Percentiles rank a stretch among this genome's conserved stretches.
phyloP scores from a whole-genome alignment of 2,797 vertebrate species.

The Brotula barbata region DNA sequence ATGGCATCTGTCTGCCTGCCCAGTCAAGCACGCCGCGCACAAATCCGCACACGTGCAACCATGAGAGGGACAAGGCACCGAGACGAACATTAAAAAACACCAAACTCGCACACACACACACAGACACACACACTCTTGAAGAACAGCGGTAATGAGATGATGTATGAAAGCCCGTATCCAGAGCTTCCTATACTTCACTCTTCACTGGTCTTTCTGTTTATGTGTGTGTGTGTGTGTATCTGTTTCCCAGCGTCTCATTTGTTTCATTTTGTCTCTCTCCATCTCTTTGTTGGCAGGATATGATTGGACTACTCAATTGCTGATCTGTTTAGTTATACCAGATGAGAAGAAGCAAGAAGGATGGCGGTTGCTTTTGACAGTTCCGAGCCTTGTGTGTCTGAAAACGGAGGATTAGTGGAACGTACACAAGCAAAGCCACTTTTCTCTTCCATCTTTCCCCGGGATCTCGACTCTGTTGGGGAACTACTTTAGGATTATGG shows the following conservation, averaged over 20 bases:
- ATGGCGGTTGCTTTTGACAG: slow-evolving; percentile 20
- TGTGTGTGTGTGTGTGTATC: background rate
- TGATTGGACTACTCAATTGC: slow-evolving; percentile 22
- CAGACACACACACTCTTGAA: slow-evolving; percentile 13
- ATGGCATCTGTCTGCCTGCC: slow-evolving; percentile 65
- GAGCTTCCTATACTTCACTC: slow-evolving; percentile 41
- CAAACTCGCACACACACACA: slow-evolving; percentile 13
- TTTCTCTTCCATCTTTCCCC: background rate
- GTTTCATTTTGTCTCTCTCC: background rate
- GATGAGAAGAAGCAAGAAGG: slow-evolving; percentile 20
- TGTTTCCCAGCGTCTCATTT: background rate
- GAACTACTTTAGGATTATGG: slow-evolving; percentile 8
- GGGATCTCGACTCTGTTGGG: background rate
- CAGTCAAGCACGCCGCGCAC: slow-evolving; percentile 45
- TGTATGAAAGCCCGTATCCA: slow-evolving; percentile 64
- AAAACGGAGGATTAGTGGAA: slow-evolving; percentile 25
- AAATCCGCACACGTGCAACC: slow-evolving; percentile 12
- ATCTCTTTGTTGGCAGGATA: slow-evolving; percentile 10
- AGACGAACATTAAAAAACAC: slow-evolving; percentile 18
- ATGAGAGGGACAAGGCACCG: slow-evolving; percentile 8
- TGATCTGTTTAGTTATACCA: slow-evolving; percentile 26
- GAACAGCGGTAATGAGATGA: slow-evolving; percentile 67
- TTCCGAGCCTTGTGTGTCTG: slow-evolving; percentile 19
- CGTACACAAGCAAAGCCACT: background rate
- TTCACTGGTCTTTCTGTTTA: slow-evolving; percentile 30